These are phyloP conservation scores for Epinephelus moara DNA, from an alignment of 2,113 vertebrate genomes.

Conservation along the genomic window DNA sequence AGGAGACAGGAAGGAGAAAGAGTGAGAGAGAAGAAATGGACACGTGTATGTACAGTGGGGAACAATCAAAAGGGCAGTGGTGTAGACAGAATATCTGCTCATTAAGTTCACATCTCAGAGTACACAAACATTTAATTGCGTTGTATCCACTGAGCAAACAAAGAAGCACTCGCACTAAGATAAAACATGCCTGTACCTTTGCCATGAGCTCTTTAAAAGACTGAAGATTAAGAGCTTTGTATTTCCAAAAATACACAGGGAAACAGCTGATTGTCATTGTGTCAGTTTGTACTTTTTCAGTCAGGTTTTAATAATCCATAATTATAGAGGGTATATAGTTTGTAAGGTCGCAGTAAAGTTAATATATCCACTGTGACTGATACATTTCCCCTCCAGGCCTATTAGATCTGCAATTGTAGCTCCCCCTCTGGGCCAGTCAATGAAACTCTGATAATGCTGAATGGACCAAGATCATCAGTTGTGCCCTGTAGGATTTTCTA, in stretches of 20 bases:
- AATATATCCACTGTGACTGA: slow-evolving; percentile 5
- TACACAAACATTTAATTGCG: slow-evolving; percentile 6
- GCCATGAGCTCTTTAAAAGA: background rate
- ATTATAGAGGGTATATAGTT: background rate
- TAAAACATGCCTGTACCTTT: background rate
- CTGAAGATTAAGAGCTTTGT: background rate
- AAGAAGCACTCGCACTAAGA: background rate
- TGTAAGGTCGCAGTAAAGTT: background rate
- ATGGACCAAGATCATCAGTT: background rate
- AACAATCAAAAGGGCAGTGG: slow-evolving; percentile 6
- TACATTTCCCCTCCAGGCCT: background rate
- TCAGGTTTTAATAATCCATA: background rate
- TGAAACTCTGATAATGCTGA: slow-evolving; percentile 20
- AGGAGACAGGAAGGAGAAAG: slow-evolving; percentile 1
- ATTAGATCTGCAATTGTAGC: slow-evolving; percentile 40
- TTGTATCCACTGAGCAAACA: too few relatives aligned
- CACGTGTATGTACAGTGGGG: slow-evolving; percentile 1
- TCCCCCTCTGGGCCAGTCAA: slow-evolving; percentile 32
- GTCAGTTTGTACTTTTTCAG: background rate
- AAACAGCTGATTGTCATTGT: background rate
- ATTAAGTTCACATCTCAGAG: slow-evolving; percentile 1
- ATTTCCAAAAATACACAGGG: background rate
- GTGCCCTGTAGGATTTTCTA: background rate
- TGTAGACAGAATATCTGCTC: slow-evolving; percentile 19
- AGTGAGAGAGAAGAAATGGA: background rate